Evolutionary conservation across 2,113 vertebrate species (phyloP), one percentile per base, ranked within the genome.

Genomic region (Trochalopteron elliotii): DNA sequence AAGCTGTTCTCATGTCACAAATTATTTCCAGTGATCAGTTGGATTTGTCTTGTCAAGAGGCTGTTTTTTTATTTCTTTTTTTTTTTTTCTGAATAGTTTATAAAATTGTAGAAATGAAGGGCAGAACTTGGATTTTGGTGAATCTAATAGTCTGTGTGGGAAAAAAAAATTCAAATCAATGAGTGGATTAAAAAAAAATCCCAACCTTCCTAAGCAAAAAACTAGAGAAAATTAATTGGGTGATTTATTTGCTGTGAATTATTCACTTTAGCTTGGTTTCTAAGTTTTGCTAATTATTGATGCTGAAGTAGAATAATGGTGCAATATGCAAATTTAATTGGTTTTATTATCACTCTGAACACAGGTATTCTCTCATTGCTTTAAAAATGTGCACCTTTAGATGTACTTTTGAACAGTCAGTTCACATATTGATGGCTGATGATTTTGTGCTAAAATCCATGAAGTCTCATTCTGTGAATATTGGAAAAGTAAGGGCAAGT

Each of bases 401-500:
- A 71, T 59, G 31, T 30, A 37, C 22, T 35, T 92, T 84, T 37
- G 81, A 90, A 39, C 44, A 78, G 50, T 55, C 83, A 75, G 40
- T 67, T 92, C 56, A 64, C 80, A 70, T 75, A 88, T 57, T 67
- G 82, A 83, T 78, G 84, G 44, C 67, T 75, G 75, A 55, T 94
- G 86, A 79, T 72, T 55, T 47, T 50, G 37, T 87, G 76, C 57
- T 95, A 39, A 82, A 94, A 88, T 44, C 59, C 81, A 33, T 64
- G 40, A 59, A 82, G 55, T 67, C 57, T 59, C 53, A 40, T 86
- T 81, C 77, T 77, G 44, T 88, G 87, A 94, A 83, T 79, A 67
- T 59, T 90, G 94, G 90, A 92, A 93, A 96, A 95, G 53, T 77
- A 80, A 83, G 76, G 79, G 65, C 78, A 56, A 90, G 63, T 91